Base-by-base conservation (phyloP, 2,797 vertebrate genomes). In the Myotis vivesi region DNA sequence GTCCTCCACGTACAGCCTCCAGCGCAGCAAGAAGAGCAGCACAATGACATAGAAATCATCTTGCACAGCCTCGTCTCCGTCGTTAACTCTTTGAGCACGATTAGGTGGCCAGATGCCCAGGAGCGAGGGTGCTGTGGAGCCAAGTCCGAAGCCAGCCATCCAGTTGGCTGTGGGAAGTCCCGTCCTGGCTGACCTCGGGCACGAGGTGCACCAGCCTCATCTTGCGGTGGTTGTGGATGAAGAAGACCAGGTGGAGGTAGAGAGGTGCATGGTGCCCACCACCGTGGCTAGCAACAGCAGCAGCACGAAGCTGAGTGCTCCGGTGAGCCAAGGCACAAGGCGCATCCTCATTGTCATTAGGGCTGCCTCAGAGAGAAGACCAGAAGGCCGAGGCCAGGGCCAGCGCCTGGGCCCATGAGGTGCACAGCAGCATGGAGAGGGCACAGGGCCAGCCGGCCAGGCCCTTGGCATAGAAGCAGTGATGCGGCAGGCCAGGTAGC, bases 131-230 rank as follows among this genome's bases (percentile, higher is more conserved):
- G 99, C 99, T 2, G 99, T 99, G 92, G 99, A 99, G 68, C 99
- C 99, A 68, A 98, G 91, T 99, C 59, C 25, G 0, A 59, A 99
- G 20, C 99, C 99, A 33, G 99, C 99, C 46, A 99, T 99, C 99
- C 99, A 99, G 98, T 99, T 99, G 1, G 99, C 99, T 99, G 53
- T 99, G 99, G 96, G 99, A 99, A 94, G 99, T 99, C 99, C 99
- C 99, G 97, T 99, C 99, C 97, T 99, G 99, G 98, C 99, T 99
- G 97, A 99, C 99, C 88, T 99, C 99, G 0, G 99, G 99, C 8
- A 99, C 98, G 96, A 99, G 98, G 98, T 99, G 99, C 1, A 99
- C 99, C 3, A 99, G 99, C 96, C 99, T 99, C 99, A 99, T 99
- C 97, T 99, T 99, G 76, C 99, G 98, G 97, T 99, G 99, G 87